Base-by-base conservation (phyloP, 2,113 vertebrate species). In the Marmota flaviventris region DNA sequence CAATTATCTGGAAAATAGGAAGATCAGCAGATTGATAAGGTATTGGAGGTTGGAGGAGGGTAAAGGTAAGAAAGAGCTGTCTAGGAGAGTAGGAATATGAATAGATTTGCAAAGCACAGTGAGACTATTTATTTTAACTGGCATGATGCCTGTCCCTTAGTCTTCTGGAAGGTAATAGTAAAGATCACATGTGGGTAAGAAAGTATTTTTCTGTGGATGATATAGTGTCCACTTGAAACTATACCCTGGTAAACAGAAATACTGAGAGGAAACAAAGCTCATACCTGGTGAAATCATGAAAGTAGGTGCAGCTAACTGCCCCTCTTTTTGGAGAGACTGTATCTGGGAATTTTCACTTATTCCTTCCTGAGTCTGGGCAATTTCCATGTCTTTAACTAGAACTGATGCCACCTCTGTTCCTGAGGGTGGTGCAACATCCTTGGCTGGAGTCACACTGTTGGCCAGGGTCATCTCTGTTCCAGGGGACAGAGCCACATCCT, bases 271-370 rank as follows among this genome's bases (percentile, higher is more conserved):
- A 79, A 13, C 4, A 4, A 87, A 87, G 53, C 3, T 11, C 92
- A 2, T 98, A 99, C 98, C 98, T 98, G 98, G 92, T 67, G 97
- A 94, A 86, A 96, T 95, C 79, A 94, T 69, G 76, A 95, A 97
- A 73, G 98, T 0, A 81, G 93, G 39, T 34, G 27, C 56, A 61
- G 76, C 94, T 48, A 97, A 93, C 82, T 65, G 97, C 34, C 1
- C 72, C 32, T 29, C 65, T 3, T 97, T 90, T 8, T 90, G 97
- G 76, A 93, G 95, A 96, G 96, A 85, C 79, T 97, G 91, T 83
- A 97, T 69, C 95, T 97, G 98, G 2, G 95, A 94, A 65, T 96
- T 97, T 42, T 98, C 97, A 83, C 90, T 88, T n/a, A 78, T 94
- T 97, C 56, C 6, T 58, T 91, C 87, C 77, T 24, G 79, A 17